Conservation (phyloP, 2,113 vertebrate genomes). For the Arenaria interpres region DNA sequence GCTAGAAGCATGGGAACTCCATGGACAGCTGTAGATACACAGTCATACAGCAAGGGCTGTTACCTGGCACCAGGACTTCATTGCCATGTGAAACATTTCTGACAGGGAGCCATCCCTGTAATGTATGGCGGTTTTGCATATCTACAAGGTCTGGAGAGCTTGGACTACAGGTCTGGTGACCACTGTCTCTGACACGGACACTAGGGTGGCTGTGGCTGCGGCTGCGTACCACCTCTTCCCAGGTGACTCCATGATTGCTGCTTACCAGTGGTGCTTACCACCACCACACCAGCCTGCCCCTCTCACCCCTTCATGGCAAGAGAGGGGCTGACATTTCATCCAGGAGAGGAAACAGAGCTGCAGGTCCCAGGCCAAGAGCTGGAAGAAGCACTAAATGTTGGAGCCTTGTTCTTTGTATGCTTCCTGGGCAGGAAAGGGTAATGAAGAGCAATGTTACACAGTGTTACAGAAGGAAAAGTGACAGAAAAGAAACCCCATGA, state of each 20-base stretch:
- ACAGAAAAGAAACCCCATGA: rapidly evolving
- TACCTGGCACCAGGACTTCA: neutral
- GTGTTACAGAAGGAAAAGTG: neutral
- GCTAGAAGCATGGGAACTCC: neutral
- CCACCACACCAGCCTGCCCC: neutral
- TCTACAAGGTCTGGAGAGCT: neutral
- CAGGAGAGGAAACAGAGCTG: neutral
- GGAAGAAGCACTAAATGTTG: neutral
- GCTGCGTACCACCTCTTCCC: neutral
- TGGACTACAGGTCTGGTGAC: neutral
- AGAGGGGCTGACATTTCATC: neutral
- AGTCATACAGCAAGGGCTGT: neutral
- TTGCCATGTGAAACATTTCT: neutral
- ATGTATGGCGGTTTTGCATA: neutral
- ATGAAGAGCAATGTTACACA: neutral
- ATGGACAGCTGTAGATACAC: neutral
- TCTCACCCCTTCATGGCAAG: rapidly evolving
- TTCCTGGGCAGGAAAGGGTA: neutral
- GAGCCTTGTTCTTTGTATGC: neutral
- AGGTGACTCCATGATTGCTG: rapidly evolving
- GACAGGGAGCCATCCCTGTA: neutral
- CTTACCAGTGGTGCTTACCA: neutral
- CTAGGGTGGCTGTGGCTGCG: neutral
- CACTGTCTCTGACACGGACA: neutral
- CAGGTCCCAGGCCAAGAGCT: neutral